Evolutionary conservation across 2,797 vertebrate genomes (phyloP).

Genomic region (Lutjanus argentimaculatus): DNA sequence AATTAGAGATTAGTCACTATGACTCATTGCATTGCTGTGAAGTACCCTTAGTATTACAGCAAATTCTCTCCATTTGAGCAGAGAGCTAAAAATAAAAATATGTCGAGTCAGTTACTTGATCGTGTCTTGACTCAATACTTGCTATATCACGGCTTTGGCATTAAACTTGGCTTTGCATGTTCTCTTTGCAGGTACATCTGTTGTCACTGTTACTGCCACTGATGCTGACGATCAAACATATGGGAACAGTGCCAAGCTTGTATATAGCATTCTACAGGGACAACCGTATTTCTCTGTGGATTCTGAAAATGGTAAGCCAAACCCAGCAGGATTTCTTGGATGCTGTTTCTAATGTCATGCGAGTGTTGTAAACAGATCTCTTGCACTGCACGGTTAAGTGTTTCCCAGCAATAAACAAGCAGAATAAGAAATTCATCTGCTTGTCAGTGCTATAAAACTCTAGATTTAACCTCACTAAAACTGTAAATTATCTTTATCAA

Average conservation of each 20-base stretch:
- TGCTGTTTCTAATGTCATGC: background rate
- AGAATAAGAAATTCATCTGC: background rate
- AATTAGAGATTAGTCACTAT: constrained; percentile 13
- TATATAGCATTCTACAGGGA: constrained; percentile 97
- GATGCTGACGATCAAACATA: constrained; percentile 96
- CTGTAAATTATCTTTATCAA: background rate
- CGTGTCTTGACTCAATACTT: background rate
- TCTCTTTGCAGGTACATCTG: constrained; percentile 90
- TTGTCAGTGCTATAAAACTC: background rate
- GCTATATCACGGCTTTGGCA: background rate
- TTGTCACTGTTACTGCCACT: constrained; percentile 92
- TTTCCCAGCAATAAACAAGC: constrained; percentile 9
- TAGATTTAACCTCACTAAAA: background rate
- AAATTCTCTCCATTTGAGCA: background rate
- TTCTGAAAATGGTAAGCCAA: constrained; percentile 91
- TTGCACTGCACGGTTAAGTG: background rate
- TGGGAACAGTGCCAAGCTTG: constrained; percentile 96
- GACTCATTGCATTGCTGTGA: constrained; percentile 21
- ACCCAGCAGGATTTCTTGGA: constrained; percentile 12
- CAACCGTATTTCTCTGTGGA: constrained; percentile 98
- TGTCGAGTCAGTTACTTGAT: constrained; percentile 3
- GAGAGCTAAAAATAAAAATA: constrained; percentile 10
- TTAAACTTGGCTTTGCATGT: constrained; percentile 30
- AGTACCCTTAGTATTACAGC: background rate
- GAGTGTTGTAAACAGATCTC: constrained; percentile 11